Base-by-base conservation (phyloP, 2,113 vertebrate species). In the Pycnonotus jocosus region DNA sequence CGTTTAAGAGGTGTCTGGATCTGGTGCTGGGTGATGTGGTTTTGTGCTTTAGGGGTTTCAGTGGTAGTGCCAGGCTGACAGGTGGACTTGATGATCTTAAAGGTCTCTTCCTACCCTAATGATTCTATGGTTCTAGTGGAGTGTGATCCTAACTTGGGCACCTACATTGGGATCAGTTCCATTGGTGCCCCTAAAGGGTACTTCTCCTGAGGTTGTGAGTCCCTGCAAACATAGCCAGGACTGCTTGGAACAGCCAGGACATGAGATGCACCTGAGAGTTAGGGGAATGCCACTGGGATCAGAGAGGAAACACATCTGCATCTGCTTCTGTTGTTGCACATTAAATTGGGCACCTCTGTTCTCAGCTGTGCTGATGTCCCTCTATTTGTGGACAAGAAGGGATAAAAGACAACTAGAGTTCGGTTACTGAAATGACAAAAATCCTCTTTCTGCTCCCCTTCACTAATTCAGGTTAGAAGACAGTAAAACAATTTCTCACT, bases 341-440 rank as follows among this genome's bases (percentile, higher is more conserved):
- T 81, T 66, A 65, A 53, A 73, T 15, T 45, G 30, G 31, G 11
- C 8, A 65, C 19, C 25, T 81, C 54, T 78, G 7, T 38, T 86
- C 47, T 70, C 33, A 48, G 47, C 28, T 45, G 9, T 58, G 51
- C 25, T 0, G 0, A 37, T 17, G 11, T 45, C 9, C 35, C 25
- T 74, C 28, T 65, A 20, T 11, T 1, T 1, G 19, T 2, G 1
- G 28, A 17, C 1, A 2, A 84, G n/a, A 25, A 86, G 10, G 40
- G 40, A 65, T 73, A 53, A 84, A 73, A 72, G 27, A 45, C 1
- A 5, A 70, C 31, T 40, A 69, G 44, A 78, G 87, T 77, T 91
- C 27, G 51, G 1, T 40, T 57, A 65, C 24, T 37, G 54, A 87
- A 89, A 84, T 74, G 5, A 87, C 10, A 78, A 40, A 91, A 94